Evolutionary conservation across 2,888 invertebrate genomes (phyloP), one percentile per base, ranked within the genome.

Genomic region (Unio pictorum): DNA sequence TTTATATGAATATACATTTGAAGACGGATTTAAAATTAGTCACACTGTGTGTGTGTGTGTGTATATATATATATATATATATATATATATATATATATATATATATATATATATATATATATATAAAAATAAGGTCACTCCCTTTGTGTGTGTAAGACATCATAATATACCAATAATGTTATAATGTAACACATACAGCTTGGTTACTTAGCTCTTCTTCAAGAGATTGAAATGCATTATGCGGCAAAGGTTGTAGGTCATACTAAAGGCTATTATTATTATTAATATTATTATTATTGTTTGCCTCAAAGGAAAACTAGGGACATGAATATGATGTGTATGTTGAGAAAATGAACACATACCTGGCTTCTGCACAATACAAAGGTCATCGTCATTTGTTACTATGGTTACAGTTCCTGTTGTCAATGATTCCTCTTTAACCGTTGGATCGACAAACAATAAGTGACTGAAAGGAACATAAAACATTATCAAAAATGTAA

Each of bases 391-490:
- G 78, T 93, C 93, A 76, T 93, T 76, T 11, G 89, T 92, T 62
- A 94, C 94, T 61, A 95, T 91, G 69, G 94, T 94, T 78, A 90
- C 64, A 17, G 92, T 92, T n/a, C 94, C 93, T 67, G 93, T 92
- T 82, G 94, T 93, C 80, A 95, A 92, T 79, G 92, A 92, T 91
- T 96, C 96, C 91, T 96, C 96, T 89, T 95, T 95, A n/a, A 92
- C 91, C 57, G 94, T 94, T 55, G 96, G 96, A 89, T 96, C 96
- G n/a, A 93, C 92, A 78, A 95, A 88, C 63, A 95, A 89, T 56
- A 93, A 90, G 80, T 92, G 92, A 73, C 95, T 95, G 86, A 67
- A 93, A 75, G 45, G 45, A 45, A 45, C 45, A 45, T 45, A 45
- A 45, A 45, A 45, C 15, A 45, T 45, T 11, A 45, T 45, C 4